Evolutionary conservation across 2,113 vertebrate species (phyloP), one percentile per base, ranked within the genome.

Genomic region (Lipophrys pholis): DNA sequence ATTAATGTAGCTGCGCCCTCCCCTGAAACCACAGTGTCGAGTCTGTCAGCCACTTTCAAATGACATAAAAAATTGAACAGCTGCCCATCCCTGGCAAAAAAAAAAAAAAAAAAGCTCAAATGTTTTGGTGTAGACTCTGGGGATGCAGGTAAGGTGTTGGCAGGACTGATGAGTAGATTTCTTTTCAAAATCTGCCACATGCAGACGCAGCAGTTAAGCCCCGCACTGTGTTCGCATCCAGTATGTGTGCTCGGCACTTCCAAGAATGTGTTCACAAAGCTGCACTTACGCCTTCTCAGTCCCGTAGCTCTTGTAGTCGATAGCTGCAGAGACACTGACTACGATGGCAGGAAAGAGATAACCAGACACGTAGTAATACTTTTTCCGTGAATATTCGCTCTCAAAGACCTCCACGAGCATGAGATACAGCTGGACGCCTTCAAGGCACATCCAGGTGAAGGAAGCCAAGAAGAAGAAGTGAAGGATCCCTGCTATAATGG

Each of bases 381-480:
- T 99, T 86, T 97, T 99, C 80, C 98, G 95, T 14, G 98, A 99
- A 93, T 99, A 99, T 95, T 99, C 98, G 53, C 98, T 99, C 92
- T 99, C 98, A 86, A 99, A 99, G 77, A 99, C 97, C 89, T 99
- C 98, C 70, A 99, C 96, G 40, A 99, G 93, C 97, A 99, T 99
- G 71, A 99, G 94, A 89, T 99, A 99, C 75, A 99, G 95, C 89
- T 99, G 98, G 30, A 99, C 95, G 39, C 98, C 98, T 92, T 99
- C 98, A 65, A 99, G 90, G 88, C 97, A 99, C 97, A 99, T 99
- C 98, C 98, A 99, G 74, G 96, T 95, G 93, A 99, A 99, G 73
- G 97, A 97, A 4, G 97, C 96, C 90, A 99, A 90, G 93, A 99
- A 99, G 94, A 99, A 99, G 88, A 98, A 99, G 84, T 99, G 98